phyloP scores from a whole-genome alignment of 2,797 vertebrate genomes.

The Sarcophilus harrisii region DNA sequence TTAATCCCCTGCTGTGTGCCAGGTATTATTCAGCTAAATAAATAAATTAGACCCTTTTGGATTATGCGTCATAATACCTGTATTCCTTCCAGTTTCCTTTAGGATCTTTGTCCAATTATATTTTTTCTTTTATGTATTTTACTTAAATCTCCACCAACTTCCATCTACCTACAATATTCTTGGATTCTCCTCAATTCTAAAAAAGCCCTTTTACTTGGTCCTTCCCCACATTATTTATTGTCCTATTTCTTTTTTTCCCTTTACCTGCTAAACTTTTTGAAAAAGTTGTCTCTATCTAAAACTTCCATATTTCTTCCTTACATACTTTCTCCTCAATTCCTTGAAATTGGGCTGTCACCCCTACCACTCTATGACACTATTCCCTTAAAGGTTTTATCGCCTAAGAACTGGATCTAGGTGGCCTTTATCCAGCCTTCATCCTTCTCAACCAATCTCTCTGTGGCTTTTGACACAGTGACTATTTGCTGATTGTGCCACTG shows the following conservation, averaged over 20 bases:
- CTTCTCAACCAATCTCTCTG: neutral
- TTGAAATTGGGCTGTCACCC: neutral
- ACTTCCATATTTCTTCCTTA: neutral
- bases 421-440: neutral
- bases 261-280: neutral
- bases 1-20: constrained; percentile 4
- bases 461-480: neutral
- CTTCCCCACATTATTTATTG: neutral
- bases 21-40: constrained; percentile 22
- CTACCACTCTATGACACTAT: neutral
- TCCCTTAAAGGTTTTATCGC: neutral
- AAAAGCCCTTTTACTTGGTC: neutral
- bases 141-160: neutral
- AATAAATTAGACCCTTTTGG: neutral
- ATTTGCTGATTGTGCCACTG: neutral
- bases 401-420: neutral
- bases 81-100: neutral
- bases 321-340: neutral
- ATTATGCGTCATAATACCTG: neutral
- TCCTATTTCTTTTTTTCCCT: neutral
- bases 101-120: neutral
- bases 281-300: neutral
- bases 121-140: neutral
- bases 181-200: neutral
- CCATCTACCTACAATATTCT: neutral